Percentiles rank a stretch among this genome's conserved stretches.
Conservation (phyloP, 2,113 vertebrate genomes). For the Dryoscopus gambensis region DNA sequence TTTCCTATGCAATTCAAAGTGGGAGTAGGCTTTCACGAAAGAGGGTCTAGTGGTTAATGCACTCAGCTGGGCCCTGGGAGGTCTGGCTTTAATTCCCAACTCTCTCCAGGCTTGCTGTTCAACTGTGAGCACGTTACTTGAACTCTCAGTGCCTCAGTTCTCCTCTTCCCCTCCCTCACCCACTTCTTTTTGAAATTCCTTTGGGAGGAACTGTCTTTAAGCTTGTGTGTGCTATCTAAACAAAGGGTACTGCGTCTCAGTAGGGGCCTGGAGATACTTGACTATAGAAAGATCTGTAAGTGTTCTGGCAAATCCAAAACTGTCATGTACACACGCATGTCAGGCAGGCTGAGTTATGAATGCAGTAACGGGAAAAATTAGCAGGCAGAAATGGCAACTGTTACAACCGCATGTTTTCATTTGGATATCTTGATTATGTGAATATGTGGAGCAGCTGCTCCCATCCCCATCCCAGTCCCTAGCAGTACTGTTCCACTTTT, state of each 20-base stretch:
- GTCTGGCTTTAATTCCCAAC: conserved; percentile 12
- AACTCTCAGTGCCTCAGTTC: conserved; percentile 18
- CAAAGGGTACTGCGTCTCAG: not conserved
- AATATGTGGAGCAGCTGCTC: not conserved
- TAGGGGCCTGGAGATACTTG: not conserved
- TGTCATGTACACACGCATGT: not conserved
- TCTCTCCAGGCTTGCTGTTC: not conserved
- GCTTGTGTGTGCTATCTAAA: not conserved
- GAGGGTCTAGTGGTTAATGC: conserved; percentile 16
- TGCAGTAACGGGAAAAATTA: not conserved
- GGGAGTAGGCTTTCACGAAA: conserved; percentile 15
- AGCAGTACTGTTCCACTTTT: not conserved
- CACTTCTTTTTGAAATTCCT: not conserved
- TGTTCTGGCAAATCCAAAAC: conserved; percentile 9
- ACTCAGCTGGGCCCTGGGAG: not conserved
- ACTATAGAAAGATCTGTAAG: not conserved
- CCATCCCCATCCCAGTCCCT: not conserved
- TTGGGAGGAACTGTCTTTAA: not conserved
- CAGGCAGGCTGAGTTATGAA: conserved; percentile 1
- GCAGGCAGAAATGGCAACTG: not conserved
- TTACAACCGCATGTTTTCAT: not conserved
- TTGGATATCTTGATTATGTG: not conserved
- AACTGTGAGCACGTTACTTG: not conserved
- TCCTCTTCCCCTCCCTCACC: not conserved
- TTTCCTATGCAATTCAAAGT: conserved; percentile 1